A percentile compares a stretch with the other conserved stretches of the same genome.
Evolutionary conservation across 2,797 vertebrate genomes (phyloP).

Genomic region (Cirrhinus mrigala): DNA sequence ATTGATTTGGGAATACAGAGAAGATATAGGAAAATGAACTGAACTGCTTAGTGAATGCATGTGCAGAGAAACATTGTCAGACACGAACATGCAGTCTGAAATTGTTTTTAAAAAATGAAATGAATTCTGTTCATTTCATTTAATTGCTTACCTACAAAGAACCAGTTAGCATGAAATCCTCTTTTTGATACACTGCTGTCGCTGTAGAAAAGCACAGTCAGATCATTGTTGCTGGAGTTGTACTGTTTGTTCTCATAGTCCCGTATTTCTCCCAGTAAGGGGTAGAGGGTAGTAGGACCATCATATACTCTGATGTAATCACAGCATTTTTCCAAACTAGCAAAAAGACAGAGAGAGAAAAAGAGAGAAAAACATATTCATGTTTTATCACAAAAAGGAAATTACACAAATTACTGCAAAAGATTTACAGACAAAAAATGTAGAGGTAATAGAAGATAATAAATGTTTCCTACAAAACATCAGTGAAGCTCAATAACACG

Average conservation of each 20-base stretch:
- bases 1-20: background rate
- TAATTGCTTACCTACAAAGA: conserved; percentile 25
- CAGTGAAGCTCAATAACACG: background rate
- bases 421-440: background rate
- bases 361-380: background rate
- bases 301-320: conserved; percentile 46
- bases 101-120: background rate
- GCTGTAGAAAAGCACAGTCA: conserved; percentile 44
- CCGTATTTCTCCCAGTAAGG: conserved; percentile 18
- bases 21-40: background rate
- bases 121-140: background rate
- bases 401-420: background rate
- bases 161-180: conserved; percentile 46
- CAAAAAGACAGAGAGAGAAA: background rate
- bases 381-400: background rate
- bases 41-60: background rate
- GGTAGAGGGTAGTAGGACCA: conserved; percentile 17
- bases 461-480: background rate
- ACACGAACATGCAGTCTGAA: background rate
- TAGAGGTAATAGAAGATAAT: too few relatives aligned
- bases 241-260: background rate
- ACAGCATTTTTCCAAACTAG: conserved; percentile 33
- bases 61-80: background rate
- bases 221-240: conserved; percentile 25
- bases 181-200: background rate